Evolutionary conservation across 1,140 invertebrate species (phyloP), one percentile per base, ranked within the genome.

Genomic region (Bombus superbus): DNA sequence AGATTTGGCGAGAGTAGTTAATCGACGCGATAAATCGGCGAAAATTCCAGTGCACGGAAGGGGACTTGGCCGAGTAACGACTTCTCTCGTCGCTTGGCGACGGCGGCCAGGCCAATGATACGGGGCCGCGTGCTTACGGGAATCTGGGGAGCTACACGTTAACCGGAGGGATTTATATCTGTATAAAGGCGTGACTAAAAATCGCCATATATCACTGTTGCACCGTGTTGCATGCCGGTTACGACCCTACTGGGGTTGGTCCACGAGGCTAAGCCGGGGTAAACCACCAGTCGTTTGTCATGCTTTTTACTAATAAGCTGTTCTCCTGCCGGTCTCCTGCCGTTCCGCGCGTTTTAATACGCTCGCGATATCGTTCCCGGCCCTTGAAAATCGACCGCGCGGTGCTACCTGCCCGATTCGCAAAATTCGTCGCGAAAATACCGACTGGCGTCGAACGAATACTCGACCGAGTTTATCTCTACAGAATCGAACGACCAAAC

Each of bases 221-320:
- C 84, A 87, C 88, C 88, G 90, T 91, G 90, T 92, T 87, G 92
- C 91, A 87, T 87, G 81, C 85, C 81, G 86, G 89, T 85, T 92
- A 90, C 90, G 87, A 89, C 90, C 90, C 91, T 89, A 88, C 89
- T 91, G 91, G 91, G 92, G 91, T 92, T 89, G 90, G 89, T 91
- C 82, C 79, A 69, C 91, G 83, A 73, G 59, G 69, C 76, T 91
- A 91, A 92, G 91, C 90, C 92, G 64, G 74, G 83, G 86, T 92
- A 91, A 92, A 93, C 92, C 92, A 86, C 92, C 90, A 88, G 92
- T 86, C 92, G 92, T 93, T 93, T 93, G 91, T 93, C 92, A 93
- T 92, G 91, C 92, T 93, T 93, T 93, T 93, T 93, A 92, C 92
- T 93, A 93, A 93, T 93, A 93, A 93, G 91, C 91, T 86, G 89